Evolutionary conservation across 53 echinoderm and acorn worm genomes (phyloP).

Genomic region (Arbacia lixula): DNA sequence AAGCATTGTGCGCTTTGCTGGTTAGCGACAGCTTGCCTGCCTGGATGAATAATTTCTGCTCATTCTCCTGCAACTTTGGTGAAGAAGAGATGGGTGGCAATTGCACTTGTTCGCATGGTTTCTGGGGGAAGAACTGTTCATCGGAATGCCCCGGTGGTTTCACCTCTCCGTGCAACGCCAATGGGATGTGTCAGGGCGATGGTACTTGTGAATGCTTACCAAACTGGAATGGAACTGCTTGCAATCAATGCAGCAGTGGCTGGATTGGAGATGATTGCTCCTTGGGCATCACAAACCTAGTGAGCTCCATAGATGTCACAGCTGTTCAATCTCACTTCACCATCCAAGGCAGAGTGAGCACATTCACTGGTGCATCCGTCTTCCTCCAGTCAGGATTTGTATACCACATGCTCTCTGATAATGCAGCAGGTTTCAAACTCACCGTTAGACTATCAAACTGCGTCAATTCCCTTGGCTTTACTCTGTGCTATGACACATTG

Average conservation of each 20-base stretch:
- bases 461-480: constrained; percentile 51
- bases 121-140: constrained; percentile 69
- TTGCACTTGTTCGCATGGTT: constrained; percentile 72
- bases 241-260: constrained; percentile 57
- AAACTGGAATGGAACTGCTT: constrained; percentile 70
- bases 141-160: constrained; percentile 81
- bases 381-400: constrained; percentile 56
- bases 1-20: constrained; percentile 50
- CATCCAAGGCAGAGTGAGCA: constrained; percentile 65
- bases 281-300: constrained; percentile 53
- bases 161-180: constrained; percentile 68
- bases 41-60: constrained; percentile 58
- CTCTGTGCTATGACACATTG: constrained; percentile 76
- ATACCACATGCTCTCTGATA: constrained; percentile 67
- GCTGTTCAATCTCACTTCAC: constrained; percentile 42
- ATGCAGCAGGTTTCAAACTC: constrained; percentile 45
- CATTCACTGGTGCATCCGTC: constrained; percentile 76
- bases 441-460: constrained; percentile 63
- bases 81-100: constrained; percentile 3
- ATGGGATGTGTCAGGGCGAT: constrained; percentile 64
- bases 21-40: constrained; percentile 37
- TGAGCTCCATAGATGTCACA: constrained; percentile 19
- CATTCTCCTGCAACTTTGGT: constrained; percentile 74
- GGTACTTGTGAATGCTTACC: constrained; percentile 75
- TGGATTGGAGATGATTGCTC: constrained; percentile 86